Evolutionary conservation across 2,888 invertebrate genomes (phyloP), one percentile per base, ranked within the genome.

Genomic region (Agrochola litura): DNA sequence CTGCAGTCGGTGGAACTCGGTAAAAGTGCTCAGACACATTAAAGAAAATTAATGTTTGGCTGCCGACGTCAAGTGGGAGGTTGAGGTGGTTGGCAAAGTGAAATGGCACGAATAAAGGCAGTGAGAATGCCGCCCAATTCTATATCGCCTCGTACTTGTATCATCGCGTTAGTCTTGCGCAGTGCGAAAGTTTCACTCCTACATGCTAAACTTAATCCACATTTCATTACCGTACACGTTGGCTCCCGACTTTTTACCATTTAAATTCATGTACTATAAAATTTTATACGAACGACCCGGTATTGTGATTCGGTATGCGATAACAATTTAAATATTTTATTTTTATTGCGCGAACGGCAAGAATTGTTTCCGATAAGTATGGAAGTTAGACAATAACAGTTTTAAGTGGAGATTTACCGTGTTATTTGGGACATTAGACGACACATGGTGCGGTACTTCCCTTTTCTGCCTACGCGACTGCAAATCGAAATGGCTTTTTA

Each of bases 21-120:
- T 94, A 96, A 96, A 95, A 96, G 95, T 96, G 94, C 95, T 96
- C 95, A 95, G 95, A 95, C 96, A 96, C 96, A 96, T 96, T 96
- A 96, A 96, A 96, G 96, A 96, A 96, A 96, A 96, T 96, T 96
- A 96, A 96, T 96, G 96, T 96, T 96, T 95, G 94, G 95, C 95
- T 95, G 93, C 94, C 94, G 92, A 93, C 95, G 94, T 95, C 95
- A 95, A 96, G 95, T 93, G 92, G 93, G 92, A 93, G 94, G 94
- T 95, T 90, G 91, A 93, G 93, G 93, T 93, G 94, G 95, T 94
- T 95, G 95, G 95, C 95, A 94, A 95, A 95, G 95, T 95, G 95
- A 95, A 96, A 96, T 95, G 95, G 95, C 88, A 94, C 92, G 95
- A 93, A 95, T 95, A 94, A 94, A 94, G 91, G 92, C 94, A 84